Percentiles rank a stretch among this genome's conserved stretches.
Evolutionary conservation across 2,797 vertebrate species (phyloP).

Genomic region (Chromobotia macracanthus): DNA sequence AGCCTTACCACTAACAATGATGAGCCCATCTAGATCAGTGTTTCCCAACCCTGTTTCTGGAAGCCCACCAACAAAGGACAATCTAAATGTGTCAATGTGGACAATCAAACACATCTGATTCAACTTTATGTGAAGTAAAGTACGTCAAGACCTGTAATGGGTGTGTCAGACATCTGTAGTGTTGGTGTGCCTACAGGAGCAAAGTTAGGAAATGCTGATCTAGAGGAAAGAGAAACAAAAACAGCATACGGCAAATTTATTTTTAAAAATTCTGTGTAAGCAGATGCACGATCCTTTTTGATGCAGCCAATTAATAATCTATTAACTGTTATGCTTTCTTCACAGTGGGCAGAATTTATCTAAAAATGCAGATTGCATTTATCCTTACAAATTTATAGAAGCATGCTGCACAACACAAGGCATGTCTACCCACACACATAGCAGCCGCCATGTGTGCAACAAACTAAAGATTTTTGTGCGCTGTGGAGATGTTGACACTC

Average conservation of each 20-base stretch:
- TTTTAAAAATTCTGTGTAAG: not conserved
- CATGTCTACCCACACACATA: not conserved
- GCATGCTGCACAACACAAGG: not conserved
- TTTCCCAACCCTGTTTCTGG: no score
- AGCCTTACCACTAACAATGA: no score
- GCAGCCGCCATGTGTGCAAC: not conserved
- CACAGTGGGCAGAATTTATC: not conserved
- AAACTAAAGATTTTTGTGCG: not conserved
- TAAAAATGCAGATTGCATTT: not conserved
- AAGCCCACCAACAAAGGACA: no score
- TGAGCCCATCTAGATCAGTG: no score
- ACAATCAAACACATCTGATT: no score
- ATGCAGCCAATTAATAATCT: not conserved
- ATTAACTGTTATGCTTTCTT: not conserved
- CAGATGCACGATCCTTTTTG: not conserved
- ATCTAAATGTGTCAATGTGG: no score
- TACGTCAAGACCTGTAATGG: no score
- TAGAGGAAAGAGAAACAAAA: no score
- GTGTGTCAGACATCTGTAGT: no score
- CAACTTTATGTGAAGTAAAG: no score
- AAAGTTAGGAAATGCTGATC: no score
- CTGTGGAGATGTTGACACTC: not conserved
- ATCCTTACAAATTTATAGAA: slow-evolving; percentile 12
- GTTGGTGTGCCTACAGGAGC: no score
- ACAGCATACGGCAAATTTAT: not conserved